phyloP scores from a whole-genome alignment of 2,888 invertebrate species.

The Agonopterix subpropinquella region DNA sequence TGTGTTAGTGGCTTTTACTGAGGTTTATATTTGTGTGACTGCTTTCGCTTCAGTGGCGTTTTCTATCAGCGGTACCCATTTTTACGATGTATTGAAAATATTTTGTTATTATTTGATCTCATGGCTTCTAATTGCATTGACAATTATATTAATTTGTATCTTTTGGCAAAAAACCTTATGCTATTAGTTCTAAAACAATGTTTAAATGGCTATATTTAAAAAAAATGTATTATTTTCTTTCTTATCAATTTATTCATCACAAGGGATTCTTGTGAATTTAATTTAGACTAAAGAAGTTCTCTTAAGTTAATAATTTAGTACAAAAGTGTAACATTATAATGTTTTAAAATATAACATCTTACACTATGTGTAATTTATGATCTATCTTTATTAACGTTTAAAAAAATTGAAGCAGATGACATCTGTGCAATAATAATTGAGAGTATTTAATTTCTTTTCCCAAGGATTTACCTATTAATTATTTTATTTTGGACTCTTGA shows the following conservation, averaged over 20 bases:
- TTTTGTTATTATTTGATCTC: conserved; percentile 48
- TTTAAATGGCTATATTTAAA: neutral
- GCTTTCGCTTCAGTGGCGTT: too few species aligned
- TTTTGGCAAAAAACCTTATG: conserved; percentile 2
- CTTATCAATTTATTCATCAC: conserved; percentile 31
- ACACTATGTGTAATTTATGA: conserved; percentile 5
- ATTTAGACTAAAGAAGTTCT: conserved; percentile 30
- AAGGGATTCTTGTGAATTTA: conserved; percentile 26
- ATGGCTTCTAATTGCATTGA: conserved; percentile 39
- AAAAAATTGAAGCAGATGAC: neutral
- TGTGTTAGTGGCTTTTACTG: too few species aligned
- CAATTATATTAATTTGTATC: conserved; percentile 12
- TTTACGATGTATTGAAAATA: conserved; percentile 5
- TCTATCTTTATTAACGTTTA: neutral
- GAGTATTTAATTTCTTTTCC: conserved; percentile 8
- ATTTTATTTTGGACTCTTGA: conserved; percentile 1
- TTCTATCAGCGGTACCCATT: too few species aligned
- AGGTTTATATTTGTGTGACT: too few species aligned
- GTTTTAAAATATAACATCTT: conserved; percentile 7
- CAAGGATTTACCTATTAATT: conserved; percentile 6
- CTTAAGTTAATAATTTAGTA: conserved; percentile 62
- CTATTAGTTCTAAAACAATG: conserved; percentile 1
- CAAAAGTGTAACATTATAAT: conserved; percentile 39
- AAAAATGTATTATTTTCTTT: neutral
- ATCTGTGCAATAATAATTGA: conserved; percentile 58